Evolutionary conservation across 2,888 invertebrate species (phyloP).

Genomic region (Limnephilus lunatus): DNA sequence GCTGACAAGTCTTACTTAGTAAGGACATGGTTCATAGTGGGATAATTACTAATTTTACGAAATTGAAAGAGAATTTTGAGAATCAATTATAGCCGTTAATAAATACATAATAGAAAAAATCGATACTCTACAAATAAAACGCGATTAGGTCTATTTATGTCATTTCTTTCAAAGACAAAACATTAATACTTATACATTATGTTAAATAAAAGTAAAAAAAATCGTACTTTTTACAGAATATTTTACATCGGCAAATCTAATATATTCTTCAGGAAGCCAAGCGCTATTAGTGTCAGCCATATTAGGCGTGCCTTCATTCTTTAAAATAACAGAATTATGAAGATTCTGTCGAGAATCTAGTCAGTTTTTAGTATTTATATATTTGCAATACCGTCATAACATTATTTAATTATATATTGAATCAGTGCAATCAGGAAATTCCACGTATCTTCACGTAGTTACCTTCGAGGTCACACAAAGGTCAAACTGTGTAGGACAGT

Average conservation of each 20-base stretch:
- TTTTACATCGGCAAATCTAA: not conserved
- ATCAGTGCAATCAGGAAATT: not conserved
- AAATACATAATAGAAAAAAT: not conserved
- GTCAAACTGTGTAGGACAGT: constrained; percentile 25
- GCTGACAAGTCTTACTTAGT: not conserved
- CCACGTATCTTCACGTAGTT: constrained; percentile 45
- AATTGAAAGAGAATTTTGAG: not conserved
- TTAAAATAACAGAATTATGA: not conserved
- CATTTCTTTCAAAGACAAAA: not conserved
- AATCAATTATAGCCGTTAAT: not conserved
- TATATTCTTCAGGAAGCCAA: not conserved
- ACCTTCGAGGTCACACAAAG: constrained; percentile 56
- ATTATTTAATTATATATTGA: not conserved
- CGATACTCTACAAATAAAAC: not conserved
- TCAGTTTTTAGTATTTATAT: not conserved
- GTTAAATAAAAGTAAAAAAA: not conserved
- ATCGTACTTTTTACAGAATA: not conserved
- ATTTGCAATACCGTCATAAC: constrained; percentile 3
- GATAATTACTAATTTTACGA: not conserved
- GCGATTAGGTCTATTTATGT: not conserved
- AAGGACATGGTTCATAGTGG: not conserved
- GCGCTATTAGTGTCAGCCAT: constrained; percentile 31
- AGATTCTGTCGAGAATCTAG: not conserved
- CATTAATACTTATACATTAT: not conserved
- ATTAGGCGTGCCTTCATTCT: constrained; percentile 33